phyloP scores from a whole-genome alignment of 2,888 invertebrate species.

The Peribatodes rhomboidaria region DNA sequence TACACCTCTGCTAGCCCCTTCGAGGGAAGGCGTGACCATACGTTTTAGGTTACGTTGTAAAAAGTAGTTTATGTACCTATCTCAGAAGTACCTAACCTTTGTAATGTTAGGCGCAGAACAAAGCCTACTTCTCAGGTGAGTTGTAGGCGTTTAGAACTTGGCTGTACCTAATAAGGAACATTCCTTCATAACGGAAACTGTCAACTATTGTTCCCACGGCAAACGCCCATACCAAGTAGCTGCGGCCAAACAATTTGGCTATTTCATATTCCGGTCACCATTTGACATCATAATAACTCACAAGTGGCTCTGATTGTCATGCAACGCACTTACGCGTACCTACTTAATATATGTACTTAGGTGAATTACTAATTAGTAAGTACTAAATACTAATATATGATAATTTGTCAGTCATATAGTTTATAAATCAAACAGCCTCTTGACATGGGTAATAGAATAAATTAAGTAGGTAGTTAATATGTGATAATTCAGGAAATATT shows the following conservation, averaged over 20 bases:
- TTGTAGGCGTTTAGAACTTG: constrained; percentile 4
- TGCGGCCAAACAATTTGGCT: constrained; percentile 51
- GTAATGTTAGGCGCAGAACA: neutral
- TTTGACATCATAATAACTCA: constrained; percentile 54
- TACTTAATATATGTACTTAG: constrained; percentile 37
- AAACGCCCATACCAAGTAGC: constrained; percentile 40
- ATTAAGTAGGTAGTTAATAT: constrained; percentile 6
- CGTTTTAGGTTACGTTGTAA: too few species aligned
- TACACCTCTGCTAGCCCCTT: too few species aligned
- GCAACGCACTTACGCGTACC: constrained; percentile 40
- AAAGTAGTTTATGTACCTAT: too few species aligned
- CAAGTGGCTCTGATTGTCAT: constrained; percentile 52
- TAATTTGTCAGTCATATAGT: constrained; percentile 3
- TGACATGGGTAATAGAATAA: neutral
- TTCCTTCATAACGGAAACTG: constrained; percentile 46
- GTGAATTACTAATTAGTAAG: constrained; percentile 49
- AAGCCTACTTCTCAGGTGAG: too few species aligned
- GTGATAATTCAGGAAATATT: neutral
- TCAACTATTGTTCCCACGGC: constrained; percentile 51
- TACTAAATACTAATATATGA: too few species aligned
- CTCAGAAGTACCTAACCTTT: neutral
- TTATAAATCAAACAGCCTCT: constrained; percentile 7
- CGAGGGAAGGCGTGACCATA: too few species aligned
- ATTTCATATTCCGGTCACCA: constrained; percentile 57
- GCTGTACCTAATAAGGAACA: constrained; percentile 13